These are phyloP conservation scores for Hormaphis cornu DNA, from an alignment of 1,140 invertebrate species.

Conservation along the genomic window DNA sequence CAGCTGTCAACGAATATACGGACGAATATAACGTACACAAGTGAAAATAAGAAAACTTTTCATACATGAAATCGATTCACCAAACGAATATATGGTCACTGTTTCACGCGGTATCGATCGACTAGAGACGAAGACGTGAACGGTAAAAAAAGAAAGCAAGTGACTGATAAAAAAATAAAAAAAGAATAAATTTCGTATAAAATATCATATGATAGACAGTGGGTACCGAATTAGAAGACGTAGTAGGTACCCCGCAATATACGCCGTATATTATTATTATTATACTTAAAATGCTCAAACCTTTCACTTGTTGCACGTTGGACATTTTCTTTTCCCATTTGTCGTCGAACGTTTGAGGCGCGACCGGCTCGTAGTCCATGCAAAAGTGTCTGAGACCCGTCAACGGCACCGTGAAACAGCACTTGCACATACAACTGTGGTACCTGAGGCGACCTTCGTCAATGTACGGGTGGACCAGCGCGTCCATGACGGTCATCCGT, in stretches of 20 bases:
- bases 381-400: slow-evolving; percentile 75
- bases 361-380: slow-evolving; percentile 83
- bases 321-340: slow-evolving; percentile 88
- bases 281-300: slow-evolving; percentile 48
- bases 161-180: too few relatives aligned
- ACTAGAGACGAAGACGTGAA: too few relatives aligned
- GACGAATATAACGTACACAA: too few relatives aligned
- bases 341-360: slow-evolving; percentile 82
- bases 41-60: too few relatives aligned
- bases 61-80: too few relatives aligned
- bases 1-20: too few relatives aligned
- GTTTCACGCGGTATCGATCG: too few relatives aligned
- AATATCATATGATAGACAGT: neutral
- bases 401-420: slow-evolving; percentile 73
- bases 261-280: neutral
- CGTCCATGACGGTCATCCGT: slow-evolving; percentile 86
- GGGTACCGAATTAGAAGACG: neutral
- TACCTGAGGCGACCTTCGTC: slow-evolving; percentile 95
- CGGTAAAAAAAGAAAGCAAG: too few relatives aligned
- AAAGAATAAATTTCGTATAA: too few relatives aligned
- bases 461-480: slow-evolving; percentile 90
- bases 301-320: slow-evolving; percentile 88
- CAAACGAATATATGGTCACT: too few relatives aligned
- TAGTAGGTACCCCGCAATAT: neutral
- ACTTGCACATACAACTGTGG: slow-evolving; percentile 99